phyloP scores from a whole-genome alignment of 2,113 vertebrate species.

The Saccopteryx leptura region DNA sequence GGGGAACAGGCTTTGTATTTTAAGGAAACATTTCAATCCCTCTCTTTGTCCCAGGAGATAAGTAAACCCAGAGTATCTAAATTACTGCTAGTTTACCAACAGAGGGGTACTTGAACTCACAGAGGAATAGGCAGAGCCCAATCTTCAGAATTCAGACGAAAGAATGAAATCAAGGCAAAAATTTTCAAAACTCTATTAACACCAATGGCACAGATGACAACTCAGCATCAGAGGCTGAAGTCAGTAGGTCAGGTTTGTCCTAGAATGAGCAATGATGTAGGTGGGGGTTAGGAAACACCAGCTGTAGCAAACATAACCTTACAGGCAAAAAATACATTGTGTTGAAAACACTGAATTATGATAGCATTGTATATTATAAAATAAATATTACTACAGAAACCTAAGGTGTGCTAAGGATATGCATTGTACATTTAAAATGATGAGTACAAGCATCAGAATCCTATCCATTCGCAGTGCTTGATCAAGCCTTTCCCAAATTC shows the following conservation, averaged over 20 bases:
- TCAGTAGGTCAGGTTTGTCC: neutral
- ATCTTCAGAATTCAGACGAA: neutral
- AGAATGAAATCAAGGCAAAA: constrained; percentile 7
- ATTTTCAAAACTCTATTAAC: neutral
- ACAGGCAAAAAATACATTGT: neutral
- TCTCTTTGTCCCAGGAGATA: neutral
- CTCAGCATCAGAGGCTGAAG: neutral
- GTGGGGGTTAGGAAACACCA: neutral
- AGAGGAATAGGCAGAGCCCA: neutral
- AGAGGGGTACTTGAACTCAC: constrained; percentile 33
- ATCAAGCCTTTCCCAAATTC: neutral
- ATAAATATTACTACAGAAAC: neutral
- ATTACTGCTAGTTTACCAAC: constrained; percentile 49
- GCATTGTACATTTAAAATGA: neutral
- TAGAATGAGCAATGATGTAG: neutral
- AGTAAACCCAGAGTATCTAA: neutral
- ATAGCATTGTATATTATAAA: neutral
- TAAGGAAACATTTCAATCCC: neutral
- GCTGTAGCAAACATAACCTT: neutral
- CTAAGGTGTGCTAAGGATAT: neutral
- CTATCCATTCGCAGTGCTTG: neutral
- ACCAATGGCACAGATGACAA: neutral
- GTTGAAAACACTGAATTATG: neutral
- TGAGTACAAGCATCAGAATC: neutral
- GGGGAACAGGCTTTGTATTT: neutral